Percentiles rank a stretch among this genome's conserved stretches.
Evolutionary conservation across 2,113 vertebrate species (phyloP).

Genomic region (Barnardius zonarius): DNA sequence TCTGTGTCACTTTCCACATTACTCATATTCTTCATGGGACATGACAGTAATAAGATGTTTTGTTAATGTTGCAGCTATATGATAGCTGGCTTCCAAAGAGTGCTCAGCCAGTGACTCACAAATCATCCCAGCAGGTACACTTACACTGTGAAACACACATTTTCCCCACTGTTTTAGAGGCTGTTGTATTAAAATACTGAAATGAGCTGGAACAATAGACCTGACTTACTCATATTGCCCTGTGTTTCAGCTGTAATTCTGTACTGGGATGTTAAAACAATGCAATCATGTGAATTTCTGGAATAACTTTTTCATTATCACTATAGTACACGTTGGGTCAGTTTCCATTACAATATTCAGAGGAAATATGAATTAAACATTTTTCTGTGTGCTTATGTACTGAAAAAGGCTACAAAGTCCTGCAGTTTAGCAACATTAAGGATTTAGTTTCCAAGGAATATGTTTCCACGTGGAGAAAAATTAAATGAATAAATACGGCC

Average conservation of each 20-base stretch:
- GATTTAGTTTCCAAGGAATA: not conserved
- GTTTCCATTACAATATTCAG: not conserved
- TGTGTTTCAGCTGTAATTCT: not conserved
- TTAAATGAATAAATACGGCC: not conserved
- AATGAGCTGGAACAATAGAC: not conserved
- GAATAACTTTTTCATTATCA: not conserved
- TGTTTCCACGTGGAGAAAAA: not conserved
- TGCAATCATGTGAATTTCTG: not conserved
- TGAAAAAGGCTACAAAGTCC: not conserved
- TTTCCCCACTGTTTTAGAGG: slow-evolving; percentile 22
- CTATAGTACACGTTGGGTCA: not conserved
- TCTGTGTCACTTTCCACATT: slow-evolving; percentile 15
- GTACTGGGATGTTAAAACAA: not conserved
- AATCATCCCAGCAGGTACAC: not conserved
- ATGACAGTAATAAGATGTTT: slow-evolving; percentile 16
- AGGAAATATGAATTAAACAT: not conserved
- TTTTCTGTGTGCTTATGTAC: not conserved
- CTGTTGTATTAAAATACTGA: slow-evolving; percentile 1
- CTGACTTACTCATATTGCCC: not conserved
- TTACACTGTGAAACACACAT: not conserved
- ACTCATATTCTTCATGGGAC: slow-evolving; percentile 9
- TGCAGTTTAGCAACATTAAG: not conserved
- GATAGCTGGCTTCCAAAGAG: not conserved
- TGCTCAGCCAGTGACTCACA: not conserved
- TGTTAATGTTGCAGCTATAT: not conserved